Evolutionary conservation across 2,888 invertebrate species (phyloP).

Genomic region (Tanytarsus gracilentus): DNA sequence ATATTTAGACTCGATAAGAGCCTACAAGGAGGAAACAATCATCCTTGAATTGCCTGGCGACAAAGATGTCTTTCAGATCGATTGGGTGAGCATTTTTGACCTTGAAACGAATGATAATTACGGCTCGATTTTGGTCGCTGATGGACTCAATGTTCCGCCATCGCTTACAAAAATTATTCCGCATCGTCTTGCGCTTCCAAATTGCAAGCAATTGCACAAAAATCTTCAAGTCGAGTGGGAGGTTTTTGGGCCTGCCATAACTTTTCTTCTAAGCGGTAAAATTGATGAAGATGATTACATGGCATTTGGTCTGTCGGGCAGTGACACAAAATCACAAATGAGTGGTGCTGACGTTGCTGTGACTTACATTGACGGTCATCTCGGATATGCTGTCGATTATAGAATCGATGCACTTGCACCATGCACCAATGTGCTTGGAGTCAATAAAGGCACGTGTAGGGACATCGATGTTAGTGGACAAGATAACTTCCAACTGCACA

Average conservation of each 20-base stretch:
- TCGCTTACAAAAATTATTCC: constrained; percentile 59
- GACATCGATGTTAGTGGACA: constrained; percentile 78
- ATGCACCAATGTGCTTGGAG: constrained; percentile 77
- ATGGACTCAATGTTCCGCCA: constrained; percentile 77
- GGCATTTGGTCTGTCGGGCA: constrained; percentile 81
- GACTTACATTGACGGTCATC: constrained; percentile 59
- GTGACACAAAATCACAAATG: constrained; percentile 62
- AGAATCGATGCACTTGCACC: constrained; percentile 75
- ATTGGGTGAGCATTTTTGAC: constrained; percentile 79
- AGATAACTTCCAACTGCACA: constrained; percentile 73
- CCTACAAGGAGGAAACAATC: constrained; percentile 64
- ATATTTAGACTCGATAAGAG: constrained; percentile 71
- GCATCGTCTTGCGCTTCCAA: constrained; percentile 60
- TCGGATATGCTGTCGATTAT: constrained; percentile 72
- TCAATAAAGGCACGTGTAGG: constrained; percentile 76
- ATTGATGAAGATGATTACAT: constrained; percentile 66
- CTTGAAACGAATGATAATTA: constrained; percentile 55
- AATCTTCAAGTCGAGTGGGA: constrained; percentile 81
- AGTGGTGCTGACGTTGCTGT: constrained; percentile 76
- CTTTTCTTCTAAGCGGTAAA: constrained; percentile 73
- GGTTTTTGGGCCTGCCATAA: constrained; percentile 79
- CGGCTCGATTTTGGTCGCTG: constrained; percentile 68
- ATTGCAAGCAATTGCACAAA: constrained; percentile 78
- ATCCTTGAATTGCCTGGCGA: constrained; percentile 70
- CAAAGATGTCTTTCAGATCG: constrained; percentile 67